Conservation (phyloP, 2,113 vertebrate genomes). For the Donacobius atricapilla region DNA sequence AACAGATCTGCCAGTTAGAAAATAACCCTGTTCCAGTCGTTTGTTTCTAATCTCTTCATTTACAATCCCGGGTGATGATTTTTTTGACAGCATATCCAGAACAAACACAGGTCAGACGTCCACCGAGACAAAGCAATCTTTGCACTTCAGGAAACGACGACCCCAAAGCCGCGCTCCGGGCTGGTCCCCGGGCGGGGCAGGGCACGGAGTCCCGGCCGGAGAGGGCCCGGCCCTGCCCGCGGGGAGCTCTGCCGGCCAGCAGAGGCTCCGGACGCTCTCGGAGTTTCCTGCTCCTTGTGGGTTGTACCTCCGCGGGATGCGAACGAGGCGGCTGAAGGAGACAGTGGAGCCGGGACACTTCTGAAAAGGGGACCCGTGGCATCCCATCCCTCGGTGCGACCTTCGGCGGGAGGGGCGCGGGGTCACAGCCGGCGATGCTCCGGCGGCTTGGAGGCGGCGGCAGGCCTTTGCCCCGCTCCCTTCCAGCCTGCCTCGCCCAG, state of each 20-base stretch:
- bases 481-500: neutral
- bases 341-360: neutral
- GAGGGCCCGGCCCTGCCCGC: neutral
- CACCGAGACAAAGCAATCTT: neutral
- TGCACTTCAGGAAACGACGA: neutral
- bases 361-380: neutral
- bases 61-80: neutral
- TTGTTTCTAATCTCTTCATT: neutral
- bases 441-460: neutral
- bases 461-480: neutral
- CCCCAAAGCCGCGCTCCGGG: neutral
- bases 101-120: neutral
- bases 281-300: neutral
- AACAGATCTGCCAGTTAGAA: neutral
- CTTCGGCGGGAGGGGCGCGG: neutral
- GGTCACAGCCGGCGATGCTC: neutral
- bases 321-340: neutral
- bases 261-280: rapidly evolving
- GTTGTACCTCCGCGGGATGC: neutral
- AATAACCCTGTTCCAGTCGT: neutral
- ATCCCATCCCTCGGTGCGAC: neutral
- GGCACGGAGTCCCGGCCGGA: neutral
- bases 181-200: neutral
- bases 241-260: neutral
- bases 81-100: neutral